These are phyloP conservation scores for Drepanosiphum platanoidis DNA, from an alignment of 2,888 invertebrate species.

Conservation along the genomic window DNA sequence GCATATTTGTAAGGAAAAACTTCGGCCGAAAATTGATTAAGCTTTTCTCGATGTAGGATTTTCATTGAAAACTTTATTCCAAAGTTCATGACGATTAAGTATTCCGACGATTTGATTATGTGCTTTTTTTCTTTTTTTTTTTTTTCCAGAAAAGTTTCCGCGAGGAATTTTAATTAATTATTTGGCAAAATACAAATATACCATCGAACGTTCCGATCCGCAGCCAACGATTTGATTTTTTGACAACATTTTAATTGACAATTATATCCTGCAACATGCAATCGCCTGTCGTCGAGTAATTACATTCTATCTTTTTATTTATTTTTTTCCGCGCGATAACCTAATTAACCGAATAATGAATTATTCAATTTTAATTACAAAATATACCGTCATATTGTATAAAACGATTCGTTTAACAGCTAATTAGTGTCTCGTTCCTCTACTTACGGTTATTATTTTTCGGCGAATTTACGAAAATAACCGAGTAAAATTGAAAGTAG, in stretches of 20 bases:
- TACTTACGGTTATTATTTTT: background rate
- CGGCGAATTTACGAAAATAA: background rate
- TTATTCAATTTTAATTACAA: constrained; percentile 21
- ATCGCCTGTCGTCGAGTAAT: background rate
- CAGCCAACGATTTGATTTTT: background rate
- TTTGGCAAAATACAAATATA: constrained; percentile 1
- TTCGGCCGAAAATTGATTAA: constrained; percentile 37
- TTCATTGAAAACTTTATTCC: constrained; percentile 33
- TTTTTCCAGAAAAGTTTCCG: background rate
- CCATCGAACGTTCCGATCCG: constrained; percentile 19
- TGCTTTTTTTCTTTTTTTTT: constrained; percentile 8
- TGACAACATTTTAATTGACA: constrained; percentile 38
- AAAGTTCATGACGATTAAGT: constrained; percentile 28
- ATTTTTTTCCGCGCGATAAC: background rate
- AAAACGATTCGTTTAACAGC: constrained; percentile 3
- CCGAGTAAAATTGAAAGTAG: background rate
- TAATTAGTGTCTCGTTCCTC: constrained; percentile 20
- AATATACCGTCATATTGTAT: background rate
- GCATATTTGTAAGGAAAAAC: constrained; percentile 44
- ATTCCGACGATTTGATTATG: constrained; percentile 25
- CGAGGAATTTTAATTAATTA: constrained; percentile 29
- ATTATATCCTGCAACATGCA: background rate
- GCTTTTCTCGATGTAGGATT: background rate
- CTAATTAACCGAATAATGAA: constrained; percentile 7
- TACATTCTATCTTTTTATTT: background rate